Percentiles rank a stretch among this genome's conserved stretches.
phyloP scores from a whole-genome alignment of 1,140 invertebrate species.

The Nomia melanderi region DNA sequence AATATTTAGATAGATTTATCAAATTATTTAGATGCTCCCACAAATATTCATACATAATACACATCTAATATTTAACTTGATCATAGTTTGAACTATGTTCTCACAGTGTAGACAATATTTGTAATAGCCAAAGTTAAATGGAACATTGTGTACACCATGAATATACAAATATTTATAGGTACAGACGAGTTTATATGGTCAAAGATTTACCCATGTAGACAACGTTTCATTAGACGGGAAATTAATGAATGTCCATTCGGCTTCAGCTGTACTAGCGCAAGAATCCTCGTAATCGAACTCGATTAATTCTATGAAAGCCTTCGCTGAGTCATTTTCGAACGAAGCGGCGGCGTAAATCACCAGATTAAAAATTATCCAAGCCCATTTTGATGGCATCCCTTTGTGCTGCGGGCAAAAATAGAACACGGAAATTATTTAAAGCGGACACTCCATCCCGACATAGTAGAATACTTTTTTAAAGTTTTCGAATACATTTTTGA shows the following conservation, averaged over 20 bases:
- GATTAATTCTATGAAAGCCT: slow-evolving; percentile 63
- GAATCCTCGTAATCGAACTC: slow-evolving; percentile 73
- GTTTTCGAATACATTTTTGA: background rate
- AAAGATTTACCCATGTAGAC: background rate
- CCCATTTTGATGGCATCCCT: slow-evolving; percentile 68
- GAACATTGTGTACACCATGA: background rate
- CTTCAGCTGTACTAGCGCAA: slow-evolving; percentile 66
- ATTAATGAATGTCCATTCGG: slow-evolving; percentile 70
- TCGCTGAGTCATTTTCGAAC: background rate
- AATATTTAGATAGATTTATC: background rate
- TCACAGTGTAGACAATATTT: too few relatives aligned
- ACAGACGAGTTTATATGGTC: background rate
- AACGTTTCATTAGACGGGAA: slow-evolving; percentile 50
- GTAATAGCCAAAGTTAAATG: background rate
- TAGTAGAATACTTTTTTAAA: background rate
- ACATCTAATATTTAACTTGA: too few relatives aligned
- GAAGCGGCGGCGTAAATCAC: slow-evolving; percentile 21
- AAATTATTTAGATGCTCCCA: too few relatives aligned
- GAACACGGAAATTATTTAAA: background rate
- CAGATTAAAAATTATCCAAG: slow-evolving; percentile 53
- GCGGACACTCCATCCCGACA: background rate
- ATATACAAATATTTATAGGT: background rate
- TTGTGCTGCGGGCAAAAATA: background rate
- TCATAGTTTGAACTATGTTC: too few relatives aligned
- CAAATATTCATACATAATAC: too few relatives aligned